These are phyloP conservation scores for Ciconia nigra DNA, from an alignment of 2,797 vertebrate genomes.

Conservation along the genomic window DNA sequence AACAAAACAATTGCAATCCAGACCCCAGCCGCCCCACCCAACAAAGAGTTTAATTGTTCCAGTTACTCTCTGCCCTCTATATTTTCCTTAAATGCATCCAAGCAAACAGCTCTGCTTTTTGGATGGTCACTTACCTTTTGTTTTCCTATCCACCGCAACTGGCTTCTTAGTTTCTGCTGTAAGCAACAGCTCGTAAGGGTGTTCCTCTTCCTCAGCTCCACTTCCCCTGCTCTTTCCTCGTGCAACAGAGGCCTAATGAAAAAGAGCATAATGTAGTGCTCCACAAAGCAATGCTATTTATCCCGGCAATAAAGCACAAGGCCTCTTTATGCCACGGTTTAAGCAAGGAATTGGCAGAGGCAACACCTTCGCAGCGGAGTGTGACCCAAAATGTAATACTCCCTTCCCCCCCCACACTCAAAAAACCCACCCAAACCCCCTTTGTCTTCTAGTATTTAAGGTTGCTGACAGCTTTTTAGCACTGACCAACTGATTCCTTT, in stretches of 20 bases:
- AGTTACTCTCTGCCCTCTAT: not conserved
- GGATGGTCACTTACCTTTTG: slow-evolving; percentile 72
- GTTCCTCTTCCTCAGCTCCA: slow-evolving; percentile 82
- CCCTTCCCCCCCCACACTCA: not conserved
- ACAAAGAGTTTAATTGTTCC: not conserved
- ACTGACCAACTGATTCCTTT: not conserved
- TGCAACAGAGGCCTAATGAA: slow-evolving; percentile 74
- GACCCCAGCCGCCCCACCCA: not conserved
- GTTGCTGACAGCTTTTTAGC: not conserved
- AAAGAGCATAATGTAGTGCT: not conserved
- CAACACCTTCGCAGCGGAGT: not conserved
- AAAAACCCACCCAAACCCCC: not conserved
- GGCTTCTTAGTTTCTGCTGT: slow-evolving; percentile 91
- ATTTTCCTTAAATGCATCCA: not conserved
- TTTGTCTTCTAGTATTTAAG: not conserved
- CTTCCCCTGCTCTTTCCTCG: slow-evolving; percentile 80
- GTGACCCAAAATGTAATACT: not conserved
- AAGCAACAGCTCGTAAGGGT: slow-evolving; percentile 91
- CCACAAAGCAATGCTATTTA: not conserved
- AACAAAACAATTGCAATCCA: slow-evolving; percentile 7
- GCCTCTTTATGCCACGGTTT: not conserved
- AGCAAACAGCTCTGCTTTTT: not conserved
- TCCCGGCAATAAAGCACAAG: not conserved
- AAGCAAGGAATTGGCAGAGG: slow-evolving; percentile 3
- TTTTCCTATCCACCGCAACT: slow-evolving; percentile 56